Evolutionary conservation across 2,113 vertebrate species (phyloP).

Genomic region (Epinephelus moara): DNA sequence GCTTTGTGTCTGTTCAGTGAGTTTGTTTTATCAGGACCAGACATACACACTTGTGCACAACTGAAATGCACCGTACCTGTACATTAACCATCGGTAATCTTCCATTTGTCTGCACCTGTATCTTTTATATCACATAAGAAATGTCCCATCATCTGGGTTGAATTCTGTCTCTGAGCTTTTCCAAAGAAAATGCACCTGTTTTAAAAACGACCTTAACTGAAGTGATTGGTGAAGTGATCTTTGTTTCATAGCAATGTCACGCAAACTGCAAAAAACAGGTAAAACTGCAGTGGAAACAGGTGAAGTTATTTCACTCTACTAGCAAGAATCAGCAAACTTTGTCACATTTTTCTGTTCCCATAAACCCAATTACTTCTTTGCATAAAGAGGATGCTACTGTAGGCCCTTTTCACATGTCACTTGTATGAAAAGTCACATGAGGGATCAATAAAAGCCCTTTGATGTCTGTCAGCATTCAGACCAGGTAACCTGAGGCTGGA

Average conservation of each 20-base stretch:
- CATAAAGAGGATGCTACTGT: background rate
- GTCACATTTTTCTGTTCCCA: background rate
- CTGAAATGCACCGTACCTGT: background rate
- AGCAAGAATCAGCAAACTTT: background rate
- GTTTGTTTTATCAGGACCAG: background rate
- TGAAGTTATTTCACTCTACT: background rate
- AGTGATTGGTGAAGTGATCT: background rate
- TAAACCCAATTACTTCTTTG: background rate
- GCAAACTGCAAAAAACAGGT: background rate
- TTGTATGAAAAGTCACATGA: background rate
- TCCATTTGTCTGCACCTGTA: background rate
- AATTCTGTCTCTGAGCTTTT: background rate
- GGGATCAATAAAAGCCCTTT: background rate
- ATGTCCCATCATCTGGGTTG: background rate
- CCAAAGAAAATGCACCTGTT: background rate
- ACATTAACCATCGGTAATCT: background rate
- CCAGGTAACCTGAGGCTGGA: background rate
- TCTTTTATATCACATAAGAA: background rate
- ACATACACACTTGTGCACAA: background rate
- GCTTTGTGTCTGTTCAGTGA: background rate
- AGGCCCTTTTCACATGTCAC: background rate
- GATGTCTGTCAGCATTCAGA: background rate
- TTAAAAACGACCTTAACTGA: background rate
- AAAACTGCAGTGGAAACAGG: background rate
- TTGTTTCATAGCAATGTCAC: background rate